Evolutionary conservation across 2,888 invertebrate genomes (phyloP), one percentile per base, ranked within the genome.

Genomic region (Caenorhabditis afra): DNA sequence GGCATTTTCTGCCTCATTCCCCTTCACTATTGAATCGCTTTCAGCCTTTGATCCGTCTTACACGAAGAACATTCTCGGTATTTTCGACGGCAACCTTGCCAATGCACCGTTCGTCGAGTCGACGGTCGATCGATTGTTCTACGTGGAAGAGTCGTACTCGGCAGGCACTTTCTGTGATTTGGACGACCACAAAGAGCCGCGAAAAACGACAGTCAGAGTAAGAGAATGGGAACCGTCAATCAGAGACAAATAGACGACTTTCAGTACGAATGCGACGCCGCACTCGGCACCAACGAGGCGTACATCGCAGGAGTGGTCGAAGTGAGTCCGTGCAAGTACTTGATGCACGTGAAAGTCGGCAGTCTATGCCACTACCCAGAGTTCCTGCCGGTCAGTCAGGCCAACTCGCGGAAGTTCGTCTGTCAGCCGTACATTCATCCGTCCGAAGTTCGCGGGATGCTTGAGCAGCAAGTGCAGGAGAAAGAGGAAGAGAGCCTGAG

Each of bases 191-290:
- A 16, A 47, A 16, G 57, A 55, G 16, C 74, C 67, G 14, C 47
- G 81, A 44, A 70, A 8, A 10, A 71, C 71, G 8, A 22, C 49
- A 37, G 79, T 81, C 55, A 18, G 79, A 16, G 81, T 81, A 29
- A 47, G 68, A 47, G 59, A 41, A 8, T 8, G 35, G 14, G 8
- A 14, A 70, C n/a, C 10, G 18, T 47, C 20, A 16, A 3, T 59
- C 20, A n/a, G n/a, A 8, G 20, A 53, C 8, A 12, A 20, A n/a
- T n/a, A 3, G 8, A n/a, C 16, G 12, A n/a, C n/a, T 75, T 81
- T 67, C 71, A 84, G 84, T 84, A 84, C 53, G 53, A 70, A 49
- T 84, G 84, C 47, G 76, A 81, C 22, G 53, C 66, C 2, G n/a
- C 18, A 18, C 53, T 78, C 11, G 37, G 68, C 14, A 67, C 78